Evolutionary conservation across 1,140 invertebrate species (phyloP), one percentile per base, ranked within the genome.

Genomic region (Cydia pomonella): DNA sequence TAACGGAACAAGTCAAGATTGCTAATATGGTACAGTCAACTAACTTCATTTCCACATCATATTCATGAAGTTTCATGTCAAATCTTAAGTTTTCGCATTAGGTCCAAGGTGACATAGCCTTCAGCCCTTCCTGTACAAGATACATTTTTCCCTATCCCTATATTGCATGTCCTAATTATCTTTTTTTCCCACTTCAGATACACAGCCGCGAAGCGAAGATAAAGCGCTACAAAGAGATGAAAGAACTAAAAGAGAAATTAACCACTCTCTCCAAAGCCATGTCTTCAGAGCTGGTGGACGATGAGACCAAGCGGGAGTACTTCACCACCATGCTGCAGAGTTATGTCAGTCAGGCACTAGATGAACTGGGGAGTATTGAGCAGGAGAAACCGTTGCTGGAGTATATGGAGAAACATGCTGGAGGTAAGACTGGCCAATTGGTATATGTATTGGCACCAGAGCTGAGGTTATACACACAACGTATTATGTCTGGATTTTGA

Each of bases 231-330:
- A 96, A 96, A 73, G 94, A 97, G 86, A 94, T 96, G 86, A 98
- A 98, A 87, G 96, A 96, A 78, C 88, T 98, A 13, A 95, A 98
- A 82, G 92, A 94, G 6, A 95, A 96, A 89, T 91, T 98, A 21
- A 87, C 94, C 41, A 92, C 93, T 29, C 86, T 98, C 23, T 95
- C 95, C 53, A 92, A 94, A 73, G 94, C 94, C n/a, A 93, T 96
- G 80, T 87, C 95, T 16, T 94, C 94, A 79, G 94, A 94, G 29
- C 94, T 94, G 73, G 94, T 95, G 13, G 97, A 98, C 85, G 98
- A 98, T 23, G 96, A 97, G 81, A 94, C 95, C 0, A 96, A 96
- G 87, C 93, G 98, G 76, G 95, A 98, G 74, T 98, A 98, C 92
- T 98, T 97, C 85, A 83, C 97, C 0, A 96, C 96, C 10, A 92